Conservation (phyloP, 2,797 vertebrate genomes). For the Hydrolagus colliei region DNA sequence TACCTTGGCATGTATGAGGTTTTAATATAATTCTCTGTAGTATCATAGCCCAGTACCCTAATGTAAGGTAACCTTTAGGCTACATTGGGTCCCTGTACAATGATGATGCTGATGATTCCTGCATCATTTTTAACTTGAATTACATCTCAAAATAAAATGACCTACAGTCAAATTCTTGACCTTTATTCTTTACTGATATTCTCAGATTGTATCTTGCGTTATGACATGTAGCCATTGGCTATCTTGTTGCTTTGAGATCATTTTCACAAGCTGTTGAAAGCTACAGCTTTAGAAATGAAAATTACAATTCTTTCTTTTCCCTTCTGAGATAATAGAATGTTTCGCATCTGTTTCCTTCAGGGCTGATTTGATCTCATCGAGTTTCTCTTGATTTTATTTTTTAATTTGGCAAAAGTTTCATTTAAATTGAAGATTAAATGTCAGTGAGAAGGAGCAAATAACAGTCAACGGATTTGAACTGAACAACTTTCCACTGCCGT, state of each 20-base stretch:
- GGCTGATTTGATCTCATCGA: constrained; percentile 39
- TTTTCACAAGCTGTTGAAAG: constrained; percentile 14
- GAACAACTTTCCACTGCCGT: constrained; percentile 60
- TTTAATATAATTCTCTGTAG: constrained; percentile 1
- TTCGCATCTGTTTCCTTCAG: constrained; percentile 38
- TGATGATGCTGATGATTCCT: not conserved
- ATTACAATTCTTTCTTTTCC: constrained; percentile 43
- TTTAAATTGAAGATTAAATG: constrained; percentile 50
- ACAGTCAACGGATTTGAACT: constrained; percentile 55
- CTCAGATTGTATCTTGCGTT: not conserved
- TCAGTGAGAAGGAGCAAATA: constrained; percentile 51
- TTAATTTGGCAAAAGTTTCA: constrained; percentile 48
- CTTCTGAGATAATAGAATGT: constrained; percentile 43
- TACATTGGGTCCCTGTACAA: constrained; percentile 11
- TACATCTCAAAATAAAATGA: constrained; percentile 6
- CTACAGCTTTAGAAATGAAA: constrained; percentile 32
- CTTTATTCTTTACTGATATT: constrained; percentile 14
- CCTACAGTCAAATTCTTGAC: constrained; percentile 22
- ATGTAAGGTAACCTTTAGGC: not conserved
- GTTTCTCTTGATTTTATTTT: constrained; percentile 43
- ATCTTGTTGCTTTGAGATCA: constrained; percentile 12
- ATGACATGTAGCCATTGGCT: constrained; percentile 7
- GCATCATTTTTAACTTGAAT: constrained; percentile 1
- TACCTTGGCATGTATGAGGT: not conserved
- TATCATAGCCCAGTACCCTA: not conserved